Conservation (phyloP, 1,140 invertebrate genomes). For the Cydia pomonella region DNA sequence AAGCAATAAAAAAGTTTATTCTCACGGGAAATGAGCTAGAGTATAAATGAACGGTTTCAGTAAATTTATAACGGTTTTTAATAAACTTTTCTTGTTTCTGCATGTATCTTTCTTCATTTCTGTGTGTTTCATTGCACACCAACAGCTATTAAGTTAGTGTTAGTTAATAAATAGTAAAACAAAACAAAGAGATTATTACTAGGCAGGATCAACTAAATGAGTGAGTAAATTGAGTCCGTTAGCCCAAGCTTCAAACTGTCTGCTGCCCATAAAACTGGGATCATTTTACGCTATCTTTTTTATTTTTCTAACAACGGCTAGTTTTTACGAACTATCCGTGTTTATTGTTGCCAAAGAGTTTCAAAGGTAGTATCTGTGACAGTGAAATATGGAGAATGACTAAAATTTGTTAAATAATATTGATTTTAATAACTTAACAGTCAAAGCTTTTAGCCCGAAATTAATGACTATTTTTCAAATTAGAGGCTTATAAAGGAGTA, state of each 20-base stretch:
- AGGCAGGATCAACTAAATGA: not conserved
- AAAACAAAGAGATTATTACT: not conserved
- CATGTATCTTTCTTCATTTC: too few relatives aligned
- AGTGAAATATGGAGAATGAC: too few relatives aligned
- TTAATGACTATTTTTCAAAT: too few relatives aligned
- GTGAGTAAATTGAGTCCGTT: slow-evolving; percentile 4
- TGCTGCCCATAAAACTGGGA: slow-evolving; percentile 2
- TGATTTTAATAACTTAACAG: too few relatives aligned
- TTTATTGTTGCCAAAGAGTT: not conserved
- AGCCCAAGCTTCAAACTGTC: slow-evolving; percentile 3
- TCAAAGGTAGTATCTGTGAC: not conserved
- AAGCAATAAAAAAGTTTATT: not conserved
- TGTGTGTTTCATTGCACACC: too few relatives aligned
- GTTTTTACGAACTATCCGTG: not conserved
- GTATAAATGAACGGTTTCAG: not conserved
- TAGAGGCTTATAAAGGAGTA: too few relatives aligned
- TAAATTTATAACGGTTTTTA: too few relatives aligned
- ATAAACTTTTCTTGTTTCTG: too few relatives aligned
- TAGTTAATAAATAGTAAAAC: too few relatives aligned
- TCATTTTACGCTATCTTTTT: not conserved
- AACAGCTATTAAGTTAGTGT: too few relatives aligned
- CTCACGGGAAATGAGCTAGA: not conserved
- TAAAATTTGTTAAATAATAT: too few relatives aligned
- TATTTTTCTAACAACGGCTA: slow-evolving; percentile 14
- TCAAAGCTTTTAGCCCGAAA: too few relatives aligned